Base-by-base conservation (phyloP, 1,140 invertebrate species). In the Drosophila willistoni region DNA sequence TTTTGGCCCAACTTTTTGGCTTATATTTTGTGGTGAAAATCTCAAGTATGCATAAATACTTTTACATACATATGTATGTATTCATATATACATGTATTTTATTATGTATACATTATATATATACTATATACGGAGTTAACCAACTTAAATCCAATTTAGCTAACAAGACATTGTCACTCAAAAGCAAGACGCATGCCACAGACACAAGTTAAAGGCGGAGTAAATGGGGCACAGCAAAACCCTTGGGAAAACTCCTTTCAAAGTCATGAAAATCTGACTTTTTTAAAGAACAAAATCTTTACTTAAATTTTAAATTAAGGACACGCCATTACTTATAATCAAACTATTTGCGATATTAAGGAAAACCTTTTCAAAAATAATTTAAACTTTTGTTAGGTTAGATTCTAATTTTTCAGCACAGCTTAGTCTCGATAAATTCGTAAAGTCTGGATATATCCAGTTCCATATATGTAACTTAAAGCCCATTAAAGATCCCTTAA, bases 61-160 rank as follows among this genome's bases (percentile, higher is more conserved):
- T 64, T 42, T 33, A 39, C 41, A 42, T 59, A 42, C 42, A 57
- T 51, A 71, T 39, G 41, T 55, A 69, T 42, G 51, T 56, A 59
- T 22, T 22, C 44, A 29, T 60, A 62, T 66, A 51, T 66, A 66
- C 41, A 54, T 42, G 56, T 51, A 71, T 39, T 41, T 55, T 67
- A 36, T 42, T 62, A 59, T 42, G 19, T 60, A 62, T 66, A 51
- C 29, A 29, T 29, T 66, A 66, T 39, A 54, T 42, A 62, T 62
- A 57, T 39, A 64, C 9, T 62, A 55, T 61, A 44, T 36, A 63
- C 63, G 39, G 59, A 78, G 65, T 67, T 80, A 84, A 76, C 76
- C 81, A 71, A 64, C 67, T 77, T 63, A 64, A 85, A 85, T 85
- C 81, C 81, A 86, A 86, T 86, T 85, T 85, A 56, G 69, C 81